A percentile compares a stretch with the other conserved stretches of the same genome.
phyloP scores from a whole-genome alignment of 2,797 vertebrate genomes.

The Gallinago nigripennis region DNA sequence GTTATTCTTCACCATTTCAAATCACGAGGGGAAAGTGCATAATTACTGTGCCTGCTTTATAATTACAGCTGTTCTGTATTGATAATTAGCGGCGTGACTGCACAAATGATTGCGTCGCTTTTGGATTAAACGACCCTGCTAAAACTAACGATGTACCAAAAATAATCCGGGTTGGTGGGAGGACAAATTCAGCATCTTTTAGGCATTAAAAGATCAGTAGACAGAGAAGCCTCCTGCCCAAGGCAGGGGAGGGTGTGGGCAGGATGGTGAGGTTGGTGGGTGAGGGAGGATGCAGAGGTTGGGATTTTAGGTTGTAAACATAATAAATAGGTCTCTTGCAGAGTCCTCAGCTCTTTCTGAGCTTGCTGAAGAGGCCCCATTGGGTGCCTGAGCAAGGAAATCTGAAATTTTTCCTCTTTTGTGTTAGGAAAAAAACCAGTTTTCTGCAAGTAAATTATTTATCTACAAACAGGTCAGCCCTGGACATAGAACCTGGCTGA shows the following conservation, averaged over 20 bases:
- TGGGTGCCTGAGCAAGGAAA: neutral
- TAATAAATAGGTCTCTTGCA: neutral
- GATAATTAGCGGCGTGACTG: neutral
- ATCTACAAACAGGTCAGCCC: neutral
- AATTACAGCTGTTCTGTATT: neutral
- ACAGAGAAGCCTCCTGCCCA: neutral
- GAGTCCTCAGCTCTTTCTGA: neutral
- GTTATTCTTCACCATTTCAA: neutral
- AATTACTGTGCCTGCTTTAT: neutral
- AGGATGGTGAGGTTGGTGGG: neutral
- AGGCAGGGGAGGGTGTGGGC: neutral
- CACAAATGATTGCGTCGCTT: neutral
- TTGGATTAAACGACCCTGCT: neutral
- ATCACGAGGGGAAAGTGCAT: neutral
- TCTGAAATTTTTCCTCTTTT: neutral
- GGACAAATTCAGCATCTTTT: neutral
- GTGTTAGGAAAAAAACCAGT: neutral
- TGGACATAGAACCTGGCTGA: neutral
- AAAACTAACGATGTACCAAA: neutral
- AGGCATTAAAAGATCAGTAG: neutral
- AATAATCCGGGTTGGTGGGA: neutral
- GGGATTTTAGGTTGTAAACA: neutral
- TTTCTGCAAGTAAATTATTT: neutral
- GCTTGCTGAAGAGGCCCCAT: neutral
- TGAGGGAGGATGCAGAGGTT: neutral